Base-by-base conservation (phyloP, 92 coral and sea anemone genomes). In the Pocillopora grandis region DNA sequence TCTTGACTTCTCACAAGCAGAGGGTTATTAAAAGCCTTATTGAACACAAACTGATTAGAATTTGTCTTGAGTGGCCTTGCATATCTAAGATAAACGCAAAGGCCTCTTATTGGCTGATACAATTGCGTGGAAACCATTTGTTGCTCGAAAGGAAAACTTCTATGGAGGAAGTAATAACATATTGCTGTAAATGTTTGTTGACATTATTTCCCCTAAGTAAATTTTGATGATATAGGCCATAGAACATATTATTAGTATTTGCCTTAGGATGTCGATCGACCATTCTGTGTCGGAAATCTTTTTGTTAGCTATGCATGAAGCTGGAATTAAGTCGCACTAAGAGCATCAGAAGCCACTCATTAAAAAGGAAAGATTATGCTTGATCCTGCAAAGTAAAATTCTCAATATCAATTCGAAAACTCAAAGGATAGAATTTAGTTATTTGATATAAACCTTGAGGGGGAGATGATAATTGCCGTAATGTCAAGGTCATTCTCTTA, bases 21-120 rank as follows among this genome's bases (percentile, higher is more conserved):
- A 27, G 66, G 17, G 13, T 58, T 14, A 48, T 31, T 76, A 65
- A 76, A 76, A 75, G 37, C 78, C 62, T 75, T 56, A 12, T n/a
- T 75, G 42, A 55, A 56, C 35, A n/a, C 66, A 76, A 58, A 57
- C 65, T 57, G 66, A 76, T 76, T 56, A 75, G 27, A n/a, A 76
- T 69, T n/a, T 76, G 62, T 27, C 66, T 76, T 76, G 66, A 23
- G 13, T 65, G 27, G 16, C 31, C 33, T 36, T 76, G 79, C 79
- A 76, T 76, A 76, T 76, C 6, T 75, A 58, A 76, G 21, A 59
- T 16, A 21, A 70, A 76, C 14, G 17, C 21, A 76, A 69, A 27
- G n/a, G 2, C 20, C 16, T 76, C 79, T 20, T 21, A 76, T 76
- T 76, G 79, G 79, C 56, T 76, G 18, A 5, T 57, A 55, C 12